Percentiles rank a stretch among this genome's conserved stretches.
phyloP scores from a whole-genome alignment of 2,888 invertebrate species.

The Eledone cirrhosa region DNA sequence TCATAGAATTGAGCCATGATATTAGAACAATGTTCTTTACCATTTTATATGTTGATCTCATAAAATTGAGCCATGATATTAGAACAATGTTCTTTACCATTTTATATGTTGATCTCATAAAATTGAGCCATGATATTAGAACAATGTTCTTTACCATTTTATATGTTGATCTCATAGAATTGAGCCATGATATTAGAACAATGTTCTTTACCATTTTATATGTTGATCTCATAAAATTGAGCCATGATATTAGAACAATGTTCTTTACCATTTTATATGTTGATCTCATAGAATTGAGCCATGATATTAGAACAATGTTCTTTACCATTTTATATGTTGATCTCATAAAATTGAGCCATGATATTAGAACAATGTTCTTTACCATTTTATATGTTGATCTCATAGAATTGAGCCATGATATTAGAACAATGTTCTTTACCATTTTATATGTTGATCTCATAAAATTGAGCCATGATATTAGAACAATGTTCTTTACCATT shows the following conservation, averaged over 20 bases:
- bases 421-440: neutral
- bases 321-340: neutral
- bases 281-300: too few species aligned
- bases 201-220: neutral
- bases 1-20: neutral
- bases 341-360: neutral
- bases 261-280: neutral
- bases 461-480: neutral
- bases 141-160: neutral
- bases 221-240: too few species aligned
- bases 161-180: too few species aligned
- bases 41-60: too few species aligned
- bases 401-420: neutral
- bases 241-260: neutral
- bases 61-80: neutral
- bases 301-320: neutral
- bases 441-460: too few species aligned
- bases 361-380: neutral
- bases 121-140: neutral
- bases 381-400: too few species aligned
- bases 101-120: too few species aligned
- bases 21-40: neutral
- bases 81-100: neutral
- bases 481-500: neutral
- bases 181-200: neutral